Conservation (phyloP, 1,140 invertebrate species). For the Psilanteris sp. region DNA sequence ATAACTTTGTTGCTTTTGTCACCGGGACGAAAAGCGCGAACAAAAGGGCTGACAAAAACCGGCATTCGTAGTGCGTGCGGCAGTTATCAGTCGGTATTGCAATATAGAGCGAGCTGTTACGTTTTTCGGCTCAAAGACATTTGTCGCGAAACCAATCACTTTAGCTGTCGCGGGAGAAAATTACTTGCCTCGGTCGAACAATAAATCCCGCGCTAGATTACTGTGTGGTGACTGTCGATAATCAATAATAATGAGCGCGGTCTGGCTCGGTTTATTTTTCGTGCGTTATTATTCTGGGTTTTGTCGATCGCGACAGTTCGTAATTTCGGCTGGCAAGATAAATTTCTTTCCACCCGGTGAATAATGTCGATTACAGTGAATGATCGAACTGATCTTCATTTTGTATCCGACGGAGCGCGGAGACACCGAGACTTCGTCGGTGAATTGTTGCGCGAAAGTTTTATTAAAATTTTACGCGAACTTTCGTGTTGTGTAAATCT, state of each 20-base stretch:
- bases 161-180: constrained; percentile 48
- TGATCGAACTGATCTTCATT: constrained; percentile 7
- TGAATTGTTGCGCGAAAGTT: constrained; percentile 19
- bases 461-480: constrained; percentile 45
- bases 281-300: constrained; percentile 11
- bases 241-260: constrained; percentile 49
- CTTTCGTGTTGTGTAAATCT: constrained; percentile 38
- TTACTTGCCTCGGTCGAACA: constrained; percentile 42
- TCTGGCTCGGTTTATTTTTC: constrained; percentile 3
- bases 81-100: constrained; percentile 8
- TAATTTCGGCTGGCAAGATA: constrained; percentile 27
- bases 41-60: background rate
- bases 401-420: background rate
- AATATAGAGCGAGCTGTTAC: constrained; percentile 22
- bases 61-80: background rate
- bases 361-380: constrained; percentile 19
- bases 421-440: background rate
- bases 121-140: constrained; percentile 26
- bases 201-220: constrained; percentile 47
- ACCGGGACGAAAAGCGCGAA: constrained; percentile 5
- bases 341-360: constrained; percentile 15
- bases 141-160: constrained; percentile 55
- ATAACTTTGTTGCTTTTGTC: too few species aligned
- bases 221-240: constrained; percentile 20
- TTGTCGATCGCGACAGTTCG: constrained; percentile 6